Evolutionary conservation across 2,113 vertebrate species (phyloP).

Genomic region (Seriola dumerili): DNA sequence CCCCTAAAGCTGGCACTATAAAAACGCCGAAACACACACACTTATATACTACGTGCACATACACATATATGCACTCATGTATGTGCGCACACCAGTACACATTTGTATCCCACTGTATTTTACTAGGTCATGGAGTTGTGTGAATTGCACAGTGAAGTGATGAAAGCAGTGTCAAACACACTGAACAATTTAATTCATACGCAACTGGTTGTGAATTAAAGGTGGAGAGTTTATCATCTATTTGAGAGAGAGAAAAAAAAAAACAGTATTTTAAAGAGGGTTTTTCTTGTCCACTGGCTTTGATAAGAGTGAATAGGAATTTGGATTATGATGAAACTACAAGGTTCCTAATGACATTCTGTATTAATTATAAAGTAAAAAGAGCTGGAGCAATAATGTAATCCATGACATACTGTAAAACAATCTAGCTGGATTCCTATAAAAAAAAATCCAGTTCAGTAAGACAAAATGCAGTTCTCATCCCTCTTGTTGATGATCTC

Average conservation of each 20-base stretch:
- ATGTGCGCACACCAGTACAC: not conserved
- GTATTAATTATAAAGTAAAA: conserved; percentile 25
- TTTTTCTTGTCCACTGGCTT: not conserved
- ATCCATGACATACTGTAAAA: conserved; percentile 15
- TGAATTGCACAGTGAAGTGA: not conserved
- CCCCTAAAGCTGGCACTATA: conserved; percentile 44
- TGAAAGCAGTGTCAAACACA: conserved; percentile 10
- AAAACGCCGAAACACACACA: conserved; percentile 28
- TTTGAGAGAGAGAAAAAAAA: not conserved
- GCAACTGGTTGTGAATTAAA: not conserved
- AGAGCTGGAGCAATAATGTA: not conserved
- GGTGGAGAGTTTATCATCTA: not conserved
- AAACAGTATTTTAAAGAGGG: no score
- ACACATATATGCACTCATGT: not conserved
- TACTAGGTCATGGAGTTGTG: conserved; percentile 13
- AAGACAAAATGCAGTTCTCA: conserved; percentile 2
- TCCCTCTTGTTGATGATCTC: conserved; percentile 9
- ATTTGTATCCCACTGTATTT: conserved; percentile 7
- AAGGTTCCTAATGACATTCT: not conserved
- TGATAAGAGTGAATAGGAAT: not conserved
- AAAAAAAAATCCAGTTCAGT: conserved; percentile 2
- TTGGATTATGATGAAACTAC: conserved; percentile 16
- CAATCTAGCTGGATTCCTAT: conserved; percentile 4
- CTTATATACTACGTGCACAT: conserved; percentile 1
- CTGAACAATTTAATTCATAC: not conserved